Evolutionary conservation across 1,140 invertebrate genomes (phyloP).

Genomic region (Tyrophagus putrescentiae): DNA sequence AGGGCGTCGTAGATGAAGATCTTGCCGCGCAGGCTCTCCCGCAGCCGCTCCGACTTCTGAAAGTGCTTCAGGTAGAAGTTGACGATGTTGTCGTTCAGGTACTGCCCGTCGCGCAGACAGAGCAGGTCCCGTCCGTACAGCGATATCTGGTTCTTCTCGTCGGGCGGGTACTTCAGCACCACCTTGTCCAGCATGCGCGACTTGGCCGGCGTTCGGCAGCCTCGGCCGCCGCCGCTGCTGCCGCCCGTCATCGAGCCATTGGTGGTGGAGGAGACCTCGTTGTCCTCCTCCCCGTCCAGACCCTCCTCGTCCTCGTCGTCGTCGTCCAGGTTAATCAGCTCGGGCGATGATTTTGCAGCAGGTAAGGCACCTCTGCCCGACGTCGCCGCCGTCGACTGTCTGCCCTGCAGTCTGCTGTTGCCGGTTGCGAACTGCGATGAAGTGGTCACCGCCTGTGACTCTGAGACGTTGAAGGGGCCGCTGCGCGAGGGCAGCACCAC

Average conservation of each 20-base stretch:
- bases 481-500: no score
- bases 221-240: not conserved
- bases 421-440: no score
- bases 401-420: no score
- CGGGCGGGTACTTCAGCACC: conserved; percentile 6
- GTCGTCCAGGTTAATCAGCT: conserved; percentile 19
- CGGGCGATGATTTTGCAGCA: no score
- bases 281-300: not conserved
- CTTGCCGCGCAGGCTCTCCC: not conserved
- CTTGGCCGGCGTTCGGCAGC: not conserved
- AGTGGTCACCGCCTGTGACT: no score
- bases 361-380: no score
- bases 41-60: not conserved
- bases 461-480: no score
- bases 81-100: conserved; percentile 92
- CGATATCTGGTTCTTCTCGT: conserved; percentile 49
- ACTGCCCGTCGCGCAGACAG: conserved; percentile 77
- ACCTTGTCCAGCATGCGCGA: not conserved
- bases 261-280: not conserved
- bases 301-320: conserved; percentile 9
- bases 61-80: conserved; percentile 83
- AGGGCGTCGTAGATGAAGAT: conserved; percentile 9
- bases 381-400: no score
- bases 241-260: not conserved
- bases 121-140: conserved; percentile 81